Evolutionary conservation across 2,113 vertebrate genomes (phyloP).

Genomic region (Sinocyclocheilus anshuiensis): DNA sequence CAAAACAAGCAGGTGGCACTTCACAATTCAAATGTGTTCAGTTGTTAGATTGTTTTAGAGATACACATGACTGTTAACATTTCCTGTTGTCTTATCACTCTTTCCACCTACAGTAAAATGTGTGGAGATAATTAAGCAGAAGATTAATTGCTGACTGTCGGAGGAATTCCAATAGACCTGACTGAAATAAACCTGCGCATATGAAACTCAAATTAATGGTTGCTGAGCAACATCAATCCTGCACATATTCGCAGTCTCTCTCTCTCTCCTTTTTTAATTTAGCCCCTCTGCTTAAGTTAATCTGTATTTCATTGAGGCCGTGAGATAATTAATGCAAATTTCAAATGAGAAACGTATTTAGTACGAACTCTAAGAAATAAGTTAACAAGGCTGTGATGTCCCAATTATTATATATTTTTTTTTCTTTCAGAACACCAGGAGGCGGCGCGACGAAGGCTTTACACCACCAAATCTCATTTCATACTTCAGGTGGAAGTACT

Average conservation of each 20-base stretch:
- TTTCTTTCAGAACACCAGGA: not conserved
- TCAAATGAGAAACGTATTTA: conserved; percentile 56
- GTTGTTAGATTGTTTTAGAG: conserved; percentile 13
- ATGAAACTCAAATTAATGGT: conserved; percentile 53
- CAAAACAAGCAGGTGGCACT: not conserved
- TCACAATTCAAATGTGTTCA: not conserved
- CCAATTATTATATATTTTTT: conserved; percentile 44
- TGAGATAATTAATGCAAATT: conserved; percentile 59
- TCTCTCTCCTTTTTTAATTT: conserved; percentile 48
- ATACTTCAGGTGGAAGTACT: conserved; percentile 9
- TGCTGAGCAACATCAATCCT: conserved; percentile 56
- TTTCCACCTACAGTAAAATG: conserved; percentile 28
- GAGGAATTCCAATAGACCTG: conserved; percentile 41
- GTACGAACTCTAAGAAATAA: conserved; percentile 44
- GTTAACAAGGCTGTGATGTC: conserved; percentile 52
- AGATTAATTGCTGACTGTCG: conserved; percentile 47
- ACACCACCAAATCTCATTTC: not conserved
- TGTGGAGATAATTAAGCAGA: conserved; percentile 41
- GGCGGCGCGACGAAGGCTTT: not conserved
- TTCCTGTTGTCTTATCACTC: conserved; percentile 23
- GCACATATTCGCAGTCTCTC: conserved; percentile 5
- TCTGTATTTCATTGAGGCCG: conserved; percentile 53
- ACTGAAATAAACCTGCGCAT: conserved; percentile 35
- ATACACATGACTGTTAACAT: conserved; percentile 1
- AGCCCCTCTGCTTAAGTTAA: conserved; percentile 55